phyloP scores from a whole-genome alignment of 2,888 invertebrate species.

The Dugesia japonica region DNA sequence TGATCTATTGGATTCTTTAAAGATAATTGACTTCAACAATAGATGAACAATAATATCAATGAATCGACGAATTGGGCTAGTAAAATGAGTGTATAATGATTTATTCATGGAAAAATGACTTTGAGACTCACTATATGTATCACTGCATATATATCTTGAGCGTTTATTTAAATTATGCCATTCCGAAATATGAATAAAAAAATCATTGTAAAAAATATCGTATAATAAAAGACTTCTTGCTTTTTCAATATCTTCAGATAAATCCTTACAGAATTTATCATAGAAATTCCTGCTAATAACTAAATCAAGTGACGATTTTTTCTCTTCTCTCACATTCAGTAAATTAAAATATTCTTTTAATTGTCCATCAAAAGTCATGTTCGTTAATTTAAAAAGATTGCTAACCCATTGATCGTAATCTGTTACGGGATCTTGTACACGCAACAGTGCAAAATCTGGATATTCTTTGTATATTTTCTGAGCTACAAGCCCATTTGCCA shows the following conservation, averaged over 20 bases:
- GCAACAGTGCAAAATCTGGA: not conserved
- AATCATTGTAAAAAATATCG: not conserved
- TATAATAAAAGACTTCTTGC: not conserved
- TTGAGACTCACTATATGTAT: not conserved
- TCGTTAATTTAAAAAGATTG: not conserved
- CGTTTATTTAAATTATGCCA: not conserved
- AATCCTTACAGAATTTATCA: not conserved
- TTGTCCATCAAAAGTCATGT: not conserved
- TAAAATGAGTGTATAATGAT: not conserved
- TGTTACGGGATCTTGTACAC: not conserved
- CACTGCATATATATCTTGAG: not conserved
- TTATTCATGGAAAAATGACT: not conserved
- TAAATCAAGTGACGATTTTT: not conserved
- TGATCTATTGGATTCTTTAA: not conserved
- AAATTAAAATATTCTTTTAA: not conserved
- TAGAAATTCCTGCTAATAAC: not conserved
- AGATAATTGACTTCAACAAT: not conserved
- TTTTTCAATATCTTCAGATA: not conserved
- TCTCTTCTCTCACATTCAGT: not conserved
- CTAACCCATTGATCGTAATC: not conserved
- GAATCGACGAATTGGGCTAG: not conserved
- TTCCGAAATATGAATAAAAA: not conserved
- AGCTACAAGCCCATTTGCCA: not conserved
- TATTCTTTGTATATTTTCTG: not conserved
- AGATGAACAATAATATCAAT: not conserved